A percentile compares a stretch with the other conserved stretches of the same genome.
phyloP scores from a whole-genome alignment of 92 coral and sea anemone species.

The Paramuricea clavata region DNA sequence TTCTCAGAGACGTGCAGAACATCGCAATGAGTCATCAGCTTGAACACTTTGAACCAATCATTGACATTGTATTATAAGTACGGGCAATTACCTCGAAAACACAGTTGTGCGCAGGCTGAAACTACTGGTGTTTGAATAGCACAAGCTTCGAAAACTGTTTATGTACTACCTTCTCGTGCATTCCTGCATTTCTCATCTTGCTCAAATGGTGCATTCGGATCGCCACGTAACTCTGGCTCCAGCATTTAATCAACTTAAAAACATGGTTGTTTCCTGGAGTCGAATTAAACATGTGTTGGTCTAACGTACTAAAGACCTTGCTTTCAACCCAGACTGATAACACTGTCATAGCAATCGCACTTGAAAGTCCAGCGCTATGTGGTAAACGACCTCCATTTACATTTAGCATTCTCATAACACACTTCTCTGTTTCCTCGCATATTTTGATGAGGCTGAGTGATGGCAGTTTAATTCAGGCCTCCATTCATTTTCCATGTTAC shows the following conservation, averaged over 20 bases:
- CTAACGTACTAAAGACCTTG: background rate
- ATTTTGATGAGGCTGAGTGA: background rate
- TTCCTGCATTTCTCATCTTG: background rate
- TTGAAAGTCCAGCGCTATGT: background rate
- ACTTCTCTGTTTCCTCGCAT: slow-evolving; percentile 10
- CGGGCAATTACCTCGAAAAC: background rate
- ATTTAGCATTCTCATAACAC: slow-evolving; percentile 2
- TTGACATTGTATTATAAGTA: background rate
- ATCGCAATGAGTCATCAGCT: no score
- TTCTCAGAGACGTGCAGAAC: no score
- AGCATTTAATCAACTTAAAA: background rate
- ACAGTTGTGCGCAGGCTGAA: no score
- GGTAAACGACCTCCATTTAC: background rate
- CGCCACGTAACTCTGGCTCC: background rate
- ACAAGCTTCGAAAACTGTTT: slow-evolving; percentile 3
- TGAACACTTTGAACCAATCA: no score
- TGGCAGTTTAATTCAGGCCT: background rate
- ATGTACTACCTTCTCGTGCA: background rate
- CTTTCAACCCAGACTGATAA: background rate
- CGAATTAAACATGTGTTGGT: slow-evolving; percentile 11
- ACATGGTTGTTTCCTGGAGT: slow-evolving; percentile 4
- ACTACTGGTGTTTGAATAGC: slow-evolving; percentile 10
- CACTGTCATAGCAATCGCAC: slow-evolving; percentile 6
- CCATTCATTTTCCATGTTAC: slow-evolving; percentile 31
- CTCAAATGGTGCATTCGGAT: slow-evolving; percentile 16